Evolutionary conservation across 2,888 invertebrate species (phyloP).

Genomic region (Euproctis similis): DNA sequence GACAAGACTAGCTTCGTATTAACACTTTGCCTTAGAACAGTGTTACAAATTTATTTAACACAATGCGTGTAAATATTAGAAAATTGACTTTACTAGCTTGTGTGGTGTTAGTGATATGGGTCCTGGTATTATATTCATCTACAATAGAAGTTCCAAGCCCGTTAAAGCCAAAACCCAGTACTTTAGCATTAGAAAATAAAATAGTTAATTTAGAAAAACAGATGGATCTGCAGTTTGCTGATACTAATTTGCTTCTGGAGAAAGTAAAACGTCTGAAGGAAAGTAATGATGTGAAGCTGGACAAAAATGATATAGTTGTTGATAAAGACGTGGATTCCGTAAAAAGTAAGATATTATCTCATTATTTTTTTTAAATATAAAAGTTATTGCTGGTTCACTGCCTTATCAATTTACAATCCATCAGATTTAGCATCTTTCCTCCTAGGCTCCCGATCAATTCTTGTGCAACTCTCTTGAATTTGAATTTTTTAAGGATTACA

Average conservation of each 20-base stretch:
- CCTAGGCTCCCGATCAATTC: too few species aligned
- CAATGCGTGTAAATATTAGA: constrained; percentile 59
- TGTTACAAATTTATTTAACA: constrained; percentile 10
- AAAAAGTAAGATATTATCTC: constrained; percentile 10
- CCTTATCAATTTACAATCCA: too few species aligned
- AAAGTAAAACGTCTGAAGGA: constrained; percentile 39
- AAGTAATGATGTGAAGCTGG: constrained; percentile 9
- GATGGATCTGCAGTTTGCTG: constrained; percentile 39
- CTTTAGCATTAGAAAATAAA: constrained; percentile 36
- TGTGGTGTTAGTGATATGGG: constrained; percentile 40
- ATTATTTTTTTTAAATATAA: too few species aligned
- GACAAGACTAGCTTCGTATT: constrained; percentile 12
- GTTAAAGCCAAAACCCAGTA: constrained; percentile 14
- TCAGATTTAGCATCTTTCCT: too few species aligned
- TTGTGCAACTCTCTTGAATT: too few species aligned
- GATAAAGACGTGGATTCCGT: constrained; percentile 13
- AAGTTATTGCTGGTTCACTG: too few species aligned
- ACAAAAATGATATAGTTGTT: constrained; percentile 6
- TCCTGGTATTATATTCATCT: constrained; percentile 44
- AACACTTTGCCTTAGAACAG: constrained; percentile 10
- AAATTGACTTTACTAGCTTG: constrained; percentile 38
- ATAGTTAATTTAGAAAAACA: constrained; percentile 38
- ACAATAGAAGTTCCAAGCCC: constrained; percentile 35
- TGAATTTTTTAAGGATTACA: too few species aligned
- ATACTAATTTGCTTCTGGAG: constrained; percentile 42